Percentiles rank a stretch among this genome's conserved stretches.
Evolutionary conservation across 2,888 invertebrate genomes (phyloP).

Genomic region (Drosophila nigricruria): DNA sequence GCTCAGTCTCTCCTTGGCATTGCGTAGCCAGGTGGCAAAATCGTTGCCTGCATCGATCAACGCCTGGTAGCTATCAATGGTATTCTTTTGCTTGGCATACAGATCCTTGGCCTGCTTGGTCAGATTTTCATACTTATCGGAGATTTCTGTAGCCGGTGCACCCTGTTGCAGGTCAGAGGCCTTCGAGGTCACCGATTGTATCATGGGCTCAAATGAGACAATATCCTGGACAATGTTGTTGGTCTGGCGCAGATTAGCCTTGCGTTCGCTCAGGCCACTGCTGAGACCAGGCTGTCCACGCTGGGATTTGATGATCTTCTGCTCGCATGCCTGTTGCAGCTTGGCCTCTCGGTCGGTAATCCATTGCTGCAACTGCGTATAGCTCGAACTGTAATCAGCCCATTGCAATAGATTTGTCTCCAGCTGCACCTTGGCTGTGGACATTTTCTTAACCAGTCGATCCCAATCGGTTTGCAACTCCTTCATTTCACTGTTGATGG

Average conservation of each 20-base stretch:
- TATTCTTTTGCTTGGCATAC: slow-evolving; percentile 94
- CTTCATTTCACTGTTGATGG: slow-evolving; percentile 93
- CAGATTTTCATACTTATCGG: slow-evolving; percentile 94
- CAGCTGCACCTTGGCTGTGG: slow-evolving; percentile 94
- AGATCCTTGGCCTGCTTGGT: slow-evolving; percentile 96
- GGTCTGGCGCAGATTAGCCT: slow-evolving; percentile 95
- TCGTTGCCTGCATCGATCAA: slow-evolving; percentile 96
- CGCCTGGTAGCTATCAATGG: slow-evolving; percentile 95
- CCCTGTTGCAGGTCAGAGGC: slow-evolving; percentile 96
- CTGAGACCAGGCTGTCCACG: slow-evolving; percentile 92
- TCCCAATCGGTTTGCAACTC: slow-evolving; percentile 97
- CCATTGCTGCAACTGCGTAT: slow-evolving; percentile 96
- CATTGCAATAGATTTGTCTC: slow-evolving; percentile 96
- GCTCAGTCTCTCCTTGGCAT: slow-evolving; percentile 94
- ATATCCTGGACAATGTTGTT: slow-evolving; percentile 98
- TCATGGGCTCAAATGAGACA: slow-evolving; percentile 98
- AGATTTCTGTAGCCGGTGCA: slow-evolving; percentile 96
- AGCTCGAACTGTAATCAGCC: slow-evolving; percentile 98
- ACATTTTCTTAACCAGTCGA: slow-evolving; percentile 94
- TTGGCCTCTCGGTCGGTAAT: slow-evolving; percentile 97
- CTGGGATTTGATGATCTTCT: slow-evolving; percentile 92
- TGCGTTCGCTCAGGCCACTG: slow-evolving; percentile 92
- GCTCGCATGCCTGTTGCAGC: slow-evolving; percentile 94
- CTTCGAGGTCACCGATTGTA: slow-evolving; percentile 96
- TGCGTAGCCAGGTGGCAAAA: slow-evolving; percentile 96